phyloP scores from a whole-genome alignment of 2,888 invertebrate genomes.

The Carcina quercana region DNA sequence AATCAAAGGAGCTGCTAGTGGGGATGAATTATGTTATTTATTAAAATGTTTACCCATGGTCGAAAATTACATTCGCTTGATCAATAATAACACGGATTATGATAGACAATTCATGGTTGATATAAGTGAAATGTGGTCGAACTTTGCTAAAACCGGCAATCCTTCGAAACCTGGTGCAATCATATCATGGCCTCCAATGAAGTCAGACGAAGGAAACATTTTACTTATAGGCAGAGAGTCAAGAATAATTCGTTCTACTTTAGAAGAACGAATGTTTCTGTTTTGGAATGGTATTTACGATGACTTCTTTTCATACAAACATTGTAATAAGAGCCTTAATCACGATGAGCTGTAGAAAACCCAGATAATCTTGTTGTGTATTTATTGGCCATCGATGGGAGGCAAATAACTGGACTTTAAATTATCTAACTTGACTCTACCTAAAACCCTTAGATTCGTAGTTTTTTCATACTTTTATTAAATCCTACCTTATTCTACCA shows the following conservation, averaged over 20 bases:
- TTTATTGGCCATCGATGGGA: too few species aligned
- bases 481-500: too few species aligned
- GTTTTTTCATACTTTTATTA: too few species aligned
- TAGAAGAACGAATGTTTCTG: slow-evolving; percentile 36
- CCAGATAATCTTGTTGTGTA: not conserved
- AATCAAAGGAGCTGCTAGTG: slow-evolving; percentile 59
- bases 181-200: slow-evolving; percentile 43
- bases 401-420: too few species aligned
- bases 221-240: slow-evolving; percentile 36
- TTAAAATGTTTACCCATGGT: slow-evolving; percentile 58
- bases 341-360: slow-evolving; percentile 44
- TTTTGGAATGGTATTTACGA: slow-evolving; percentile 55
- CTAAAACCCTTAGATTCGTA: too few species aligned
- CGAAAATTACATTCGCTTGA: slow-evolving; percentile 46
- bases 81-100: too few species aligned
- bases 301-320: slow-evolving; percentile 33
- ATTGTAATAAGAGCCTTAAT: slow-evolving; percentile 23
- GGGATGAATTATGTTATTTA: slow-evolving; percentile 65
- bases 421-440: too few species aligned
- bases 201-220: slow-evolving; percentile 31
- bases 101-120: slow-evolving; percentile 50
- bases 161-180: slow-evolving; percentile 39
- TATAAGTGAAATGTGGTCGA: slow-evolving; percentile 60
- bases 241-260: slow-evolving; percentile 27
- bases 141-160: slow-evolving; percentile 61